Conservation (phyloP, 2,888 invertebrate genomes). For the Acrobasis repandana region DNA sequence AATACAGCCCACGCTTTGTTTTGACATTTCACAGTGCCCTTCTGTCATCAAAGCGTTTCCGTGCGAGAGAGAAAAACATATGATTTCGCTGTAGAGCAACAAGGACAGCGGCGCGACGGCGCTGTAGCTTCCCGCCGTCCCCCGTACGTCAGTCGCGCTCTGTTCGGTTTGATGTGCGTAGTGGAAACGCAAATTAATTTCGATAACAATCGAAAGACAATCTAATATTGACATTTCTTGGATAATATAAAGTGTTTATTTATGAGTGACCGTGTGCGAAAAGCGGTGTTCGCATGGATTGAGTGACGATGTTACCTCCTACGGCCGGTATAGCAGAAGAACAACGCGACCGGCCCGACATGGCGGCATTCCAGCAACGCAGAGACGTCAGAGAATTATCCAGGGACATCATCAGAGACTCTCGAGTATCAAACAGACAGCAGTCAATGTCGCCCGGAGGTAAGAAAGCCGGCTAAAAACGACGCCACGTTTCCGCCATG, state of each 20-base stretch:
- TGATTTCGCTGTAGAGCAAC: conserved; percentile 38
- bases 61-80: conserved; percentile 52
- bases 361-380: conserved; percentile 73
- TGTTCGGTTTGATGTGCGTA: conserved; percentile 69
- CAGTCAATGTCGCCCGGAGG: conserved; percentile 76
- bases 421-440: conserved; percentile 69
- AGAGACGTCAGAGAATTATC: conserved; percentile 75
- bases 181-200: conserved; percentile 54
- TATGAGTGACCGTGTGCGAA: conserved; percentile 50
- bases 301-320: conserved; percentile 79
- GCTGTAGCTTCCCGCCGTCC: conserved; percentile 76
- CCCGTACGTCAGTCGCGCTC: conserved; percentile 72
- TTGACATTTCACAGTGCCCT: conserved; percentile 65
- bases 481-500: conserved; percentile 83
- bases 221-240: conserved; percentile 36
- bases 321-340: conserved; percentile 77
- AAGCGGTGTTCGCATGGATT: conserved; percentile 68
- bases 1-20: conserved; percentile 75
- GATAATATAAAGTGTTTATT: conserved; percentile 42
- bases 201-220: conserved; percentile 44
- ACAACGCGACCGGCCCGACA: conserved; percentile 75
- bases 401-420: conserved; percentile 74
- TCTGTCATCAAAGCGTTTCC: conserved; percentile 65
- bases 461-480: conserved; percentile 69
- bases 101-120: conserved; percentile 68